Evolutionary conservation across 2,113 vertebrate genomes (phyloP), one percentile per base, ranked within the genome.

Genomic region (Tragelaphus strepsiceros): DNA sequence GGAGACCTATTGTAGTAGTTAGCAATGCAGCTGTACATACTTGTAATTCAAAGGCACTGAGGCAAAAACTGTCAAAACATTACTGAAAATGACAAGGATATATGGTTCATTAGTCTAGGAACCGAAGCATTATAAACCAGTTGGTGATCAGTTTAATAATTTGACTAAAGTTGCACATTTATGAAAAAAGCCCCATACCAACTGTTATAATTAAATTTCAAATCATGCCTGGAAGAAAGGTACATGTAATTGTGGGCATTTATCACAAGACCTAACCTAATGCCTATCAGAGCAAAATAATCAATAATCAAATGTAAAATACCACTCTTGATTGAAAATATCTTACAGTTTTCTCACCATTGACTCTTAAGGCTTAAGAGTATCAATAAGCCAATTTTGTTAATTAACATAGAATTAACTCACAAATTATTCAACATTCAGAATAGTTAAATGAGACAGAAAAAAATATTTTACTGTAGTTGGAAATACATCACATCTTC

Each of bases 31-130:
- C 96, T 98, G 96, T 59, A 91, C 92, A 91, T 90, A 94, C 81
- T 98, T 98, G 96, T 98, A 98, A 99, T 99, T 98, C 98, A 98
- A 97, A 98, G 56, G 95, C 97, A 98, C 93, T 96, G 97, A 98
- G 98, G 98, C 98, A 99, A 98, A 98, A 98, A 97, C 97, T 98
- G 98, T 99, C 98, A 99, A 98, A 99, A 99, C 97, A 97, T 97
- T 98, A 94, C 98, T 77, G 59, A 98, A 98, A 97, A 94, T 84
- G 95, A 98, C 98, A 98, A 98, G 93, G 93, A 98, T 97, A 77
- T 93, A 98, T 98, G 97, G 96, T 98, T 99, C 98, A 98, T 99
- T 99, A 99, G 97, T 96, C 97, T 97, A 96, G 90, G 97, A 98
- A 98, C 82, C 92, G 98, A 98, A 98, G 98, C 94, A n/a, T 96